Percentiles rank a stretch among this genome's conserved stretches.
phyloP scores from a whole-genome alignment of 2,797 vertebrate species.

The Syngnathus rostellatus region DNA sequence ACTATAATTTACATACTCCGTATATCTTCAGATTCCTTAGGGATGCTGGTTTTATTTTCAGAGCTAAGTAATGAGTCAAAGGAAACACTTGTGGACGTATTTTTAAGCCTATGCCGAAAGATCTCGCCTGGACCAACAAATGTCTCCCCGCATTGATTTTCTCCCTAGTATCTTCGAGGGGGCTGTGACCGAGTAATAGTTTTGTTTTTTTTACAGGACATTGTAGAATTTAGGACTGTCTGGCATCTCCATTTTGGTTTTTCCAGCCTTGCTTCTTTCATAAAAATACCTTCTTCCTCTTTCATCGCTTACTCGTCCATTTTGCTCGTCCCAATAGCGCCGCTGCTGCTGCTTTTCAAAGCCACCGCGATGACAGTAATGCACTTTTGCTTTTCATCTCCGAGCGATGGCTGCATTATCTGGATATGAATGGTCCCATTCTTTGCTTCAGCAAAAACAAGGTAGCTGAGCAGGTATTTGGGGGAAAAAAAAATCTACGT shows the following conservation, averaged over 20 bases:
- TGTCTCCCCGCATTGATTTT: slow-evolving; percentile 1
- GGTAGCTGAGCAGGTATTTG: slow-evolving; percentile 65
- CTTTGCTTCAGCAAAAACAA: slow-evolving; percentile 65
- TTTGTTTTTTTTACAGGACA: slow-evolving; percentile 2
- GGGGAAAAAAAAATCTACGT: slow-evolving; percentile 65
- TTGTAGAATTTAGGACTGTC: background rate
- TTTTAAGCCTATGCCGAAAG: background rate
- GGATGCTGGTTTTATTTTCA: background rate
- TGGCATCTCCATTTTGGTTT: slow-evolving; percentile 10
- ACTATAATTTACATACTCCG: background rate
- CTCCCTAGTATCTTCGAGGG: background rate
- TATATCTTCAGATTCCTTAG: background rate
- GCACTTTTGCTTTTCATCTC: slow-evolving; percentile 72
- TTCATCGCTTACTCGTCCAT: slow-evolving; percentile 7
- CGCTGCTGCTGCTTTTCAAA: slow-evolving; percentile 46
- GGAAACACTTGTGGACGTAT: background rate
- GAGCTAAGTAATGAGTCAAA: background rate
- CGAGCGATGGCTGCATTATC: slow-evolving; percentile 72
- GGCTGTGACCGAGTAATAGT: background rate
- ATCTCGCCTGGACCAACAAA: background rate
- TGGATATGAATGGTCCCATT: slow-evolving; percentile 66
- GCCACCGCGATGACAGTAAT: slow-evolving; percentile 65
- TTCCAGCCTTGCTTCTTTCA: slow-evolving; percentile 15
- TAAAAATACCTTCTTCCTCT: slow-evolving; percentile 18
- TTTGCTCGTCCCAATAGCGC: slow-evolving; percentile 24